phyloP scores from a whole-genome alignment of 2,113 vertebrate species.

The Mormyrus lacerda region DNA sequence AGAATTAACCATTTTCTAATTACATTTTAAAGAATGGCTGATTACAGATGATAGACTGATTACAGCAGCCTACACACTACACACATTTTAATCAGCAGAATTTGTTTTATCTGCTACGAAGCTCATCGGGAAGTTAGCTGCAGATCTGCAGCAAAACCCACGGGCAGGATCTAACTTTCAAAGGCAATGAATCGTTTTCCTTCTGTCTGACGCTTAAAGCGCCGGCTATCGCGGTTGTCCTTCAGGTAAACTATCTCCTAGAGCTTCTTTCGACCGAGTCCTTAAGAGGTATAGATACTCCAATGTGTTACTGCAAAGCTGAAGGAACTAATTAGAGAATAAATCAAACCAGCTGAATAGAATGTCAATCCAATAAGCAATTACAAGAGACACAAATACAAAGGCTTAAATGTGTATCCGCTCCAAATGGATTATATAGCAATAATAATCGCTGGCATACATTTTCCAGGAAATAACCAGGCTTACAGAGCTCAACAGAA shows the following conservation, averaged over 20 bases:
- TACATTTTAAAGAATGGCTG: neutral
- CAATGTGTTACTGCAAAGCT: neutral
- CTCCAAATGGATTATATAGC: neutral
- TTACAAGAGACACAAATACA: neutral
- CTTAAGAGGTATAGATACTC: neutral
- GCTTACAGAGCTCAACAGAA: conserved; percentile 20
- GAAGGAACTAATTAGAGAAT: neutral
- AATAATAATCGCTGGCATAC: neutral
- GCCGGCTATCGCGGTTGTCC: neutral
- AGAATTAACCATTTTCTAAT: neutral
- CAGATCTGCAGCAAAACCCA: neutral
- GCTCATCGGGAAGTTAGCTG: neutral
- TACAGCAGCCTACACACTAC: neutral
- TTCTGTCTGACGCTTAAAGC: neutral
- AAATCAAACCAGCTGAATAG: conserved; percentile 11
- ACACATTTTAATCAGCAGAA: neutral
- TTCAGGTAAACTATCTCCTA: neutral
- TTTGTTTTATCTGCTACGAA: neutral
- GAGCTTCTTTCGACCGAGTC: neutral
- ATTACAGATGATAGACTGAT: neutral
- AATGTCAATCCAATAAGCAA: conserved; percentile 19
- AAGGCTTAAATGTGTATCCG: neutral
- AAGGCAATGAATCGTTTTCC: neutral
- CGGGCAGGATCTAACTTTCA: neutral
- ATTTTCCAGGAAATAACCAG: neutral